These are phyloP conservation scores for cattle (Bos taurus) DNA, from an alignment of 2,113 vertebrate genomes.

Conservation along the genomic window ARS-UCD2.0 NC_037347.1:23103001-23103500, in stretches of 20 bases:
- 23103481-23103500: not conserved
- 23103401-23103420: not conserved
- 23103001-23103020: not conserved
- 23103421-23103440: not conserved
- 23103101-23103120: not conserved
- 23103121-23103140: conserved; percentile 10
- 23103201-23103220: not conserved
- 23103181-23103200: not conserved
- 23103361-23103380: not conserved
- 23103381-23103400: not conserved
- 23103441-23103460: not conserved
- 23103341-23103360: not conserved
- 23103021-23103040: not conserved
- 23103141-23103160: not conserved
- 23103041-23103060: not conserved
- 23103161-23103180: not conserved
- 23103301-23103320: not conserved
- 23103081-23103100: not conserved
- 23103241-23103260: not conserved
- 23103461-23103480: not conserved
- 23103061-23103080: not conserved
- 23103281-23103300: not conserved
- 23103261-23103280: not conserved
- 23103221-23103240: not conserved
- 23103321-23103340: not conserved